phyloP scores from a whole-genome alignment of 2,113 vertebrate species.

The Campylomormyrus numenius region DNA sequence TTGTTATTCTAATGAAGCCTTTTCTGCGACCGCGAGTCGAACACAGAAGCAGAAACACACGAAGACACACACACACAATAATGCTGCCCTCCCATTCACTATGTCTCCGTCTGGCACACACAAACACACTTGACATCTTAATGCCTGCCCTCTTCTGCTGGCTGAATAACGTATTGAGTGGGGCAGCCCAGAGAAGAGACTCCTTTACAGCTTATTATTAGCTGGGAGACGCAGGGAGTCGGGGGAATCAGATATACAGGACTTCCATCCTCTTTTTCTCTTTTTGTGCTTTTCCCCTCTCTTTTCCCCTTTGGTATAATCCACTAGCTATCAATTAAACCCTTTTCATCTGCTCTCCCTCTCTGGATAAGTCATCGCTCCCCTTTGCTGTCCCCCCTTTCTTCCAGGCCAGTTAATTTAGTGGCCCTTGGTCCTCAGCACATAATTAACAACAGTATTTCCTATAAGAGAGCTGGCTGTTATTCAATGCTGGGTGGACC shows the following conservation, averaged over 20 bases:
- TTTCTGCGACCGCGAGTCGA: not conserved
- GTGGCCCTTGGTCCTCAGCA: conserved; percentile 42
- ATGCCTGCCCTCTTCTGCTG: conserved; percentile 42
- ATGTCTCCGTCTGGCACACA: not conserved
- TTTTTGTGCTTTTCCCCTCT: conserved; percentile 18
- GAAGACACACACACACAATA: conserved; percentile 10
- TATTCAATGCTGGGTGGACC: conserved; percentile 45
- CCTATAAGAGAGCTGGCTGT: conserved; percentile 39
- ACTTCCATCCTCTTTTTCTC: conserved; percentile 32
- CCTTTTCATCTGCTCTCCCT: conserved; percentile 23
- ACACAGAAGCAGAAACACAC: conserved; percentile 4
- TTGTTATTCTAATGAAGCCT: conserved; percentile 10
- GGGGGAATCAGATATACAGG: not conserved
- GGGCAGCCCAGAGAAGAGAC: conserved; percentile 48
- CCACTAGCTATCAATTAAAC: conserved; percentile 53
- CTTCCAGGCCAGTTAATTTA: conserved; percentile 49
- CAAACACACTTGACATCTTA: conserved; percentile 34
- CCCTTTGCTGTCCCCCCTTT: conserved; percentile 26
- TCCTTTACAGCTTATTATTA: conserved; percentile 50
- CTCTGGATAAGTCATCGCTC: conserved; percentile 26
- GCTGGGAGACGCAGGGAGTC: conserved; percentile 26
- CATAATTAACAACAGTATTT: conserved; percentile 51
- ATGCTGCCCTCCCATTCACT: not conserved
- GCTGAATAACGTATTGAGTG: conserved; percentile 56
- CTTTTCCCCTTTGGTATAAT: conserved; percentile 34